Base-by-base conservation (phyloP, 2,113 vertebrate species). In the Motacilla alba region DNA sequence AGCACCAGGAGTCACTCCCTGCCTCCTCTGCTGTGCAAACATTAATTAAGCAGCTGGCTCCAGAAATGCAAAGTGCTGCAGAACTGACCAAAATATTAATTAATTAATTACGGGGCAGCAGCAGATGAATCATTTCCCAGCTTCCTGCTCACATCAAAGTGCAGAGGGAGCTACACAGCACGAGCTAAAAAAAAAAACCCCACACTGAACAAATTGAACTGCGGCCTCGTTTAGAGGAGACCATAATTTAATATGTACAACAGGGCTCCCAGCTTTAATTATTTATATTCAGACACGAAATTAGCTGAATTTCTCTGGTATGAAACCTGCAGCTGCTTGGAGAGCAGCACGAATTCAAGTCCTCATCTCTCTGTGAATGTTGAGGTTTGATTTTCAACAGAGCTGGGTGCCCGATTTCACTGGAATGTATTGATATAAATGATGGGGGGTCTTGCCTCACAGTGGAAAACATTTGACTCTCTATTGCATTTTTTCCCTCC, bases 61-160 rank as follows among this genome's bases (percentile, higher is more conserved):
- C 55, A 84, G 84, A 63, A 94, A 79, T 8, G 72, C 90, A 62
- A 79, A 92, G 82, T 55, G 67, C 92, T 69, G 75, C 88, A 86
- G 82, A 69, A 90, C 75, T 76, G 81, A 92, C 93, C 91, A 56
- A 95, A 96, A 89, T 44, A 76, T 56, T 73, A 89, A 96, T 92
- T 60, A 89, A 94, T 87, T 90, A 86, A 92, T 89, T 60, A 82
- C 0, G 10, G 66, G 68, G 63, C 62, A 1, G 11, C 80, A 89
- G 50, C 53, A 79, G 89, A 91, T 85, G 23, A 83, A 94, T 91
- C 22, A 37, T 64, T 87, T 95, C 35, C 52, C 43, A 55, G 94
- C 79, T 80, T 21, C 70, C 56, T 5, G 3, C 26, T 31, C 53
- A 63, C 69, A 94, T 81, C 83, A 91, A 94, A 91, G 89, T 10